These are phyloP conservation scores for Sebastes jordani DNA, from an alignment of 2,797 vertebrate genomes.

Conservation along the genomic window DNA sequence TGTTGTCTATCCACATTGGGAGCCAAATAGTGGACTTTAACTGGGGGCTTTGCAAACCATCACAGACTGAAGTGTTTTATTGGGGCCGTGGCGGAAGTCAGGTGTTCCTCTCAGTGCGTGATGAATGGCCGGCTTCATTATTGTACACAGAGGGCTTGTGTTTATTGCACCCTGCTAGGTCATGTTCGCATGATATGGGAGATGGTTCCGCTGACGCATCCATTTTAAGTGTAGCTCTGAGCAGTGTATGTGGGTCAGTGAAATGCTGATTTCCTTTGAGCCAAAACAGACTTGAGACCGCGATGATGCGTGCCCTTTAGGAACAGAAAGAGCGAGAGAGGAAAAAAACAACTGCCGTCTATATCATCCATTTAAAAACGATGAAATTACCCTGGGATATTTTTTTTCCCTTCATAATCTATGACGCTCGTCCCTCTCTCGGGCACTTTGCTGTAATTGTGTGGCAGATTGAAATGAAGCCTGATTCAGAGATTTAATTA, in stretches of 20 bases:
- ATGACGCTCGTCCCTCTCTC: constrained; percentile 46
- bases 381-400: constrained; percentile 54
- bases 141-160: constrained; percentile 19
- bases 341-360: constrained; percentile 24
- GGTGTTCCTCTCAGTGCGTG: neutral
- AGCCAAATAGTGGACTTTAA: constrained; percentile 93
- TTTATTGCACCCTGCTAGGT: constrained; percentile 20
- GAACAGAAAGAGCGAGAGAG: neutral
- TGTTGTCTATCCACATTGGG: constrained; percentile 91
- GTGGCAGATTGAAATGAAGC: constrained; percentile 69
- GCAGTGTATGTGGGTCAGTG: constrained; percentile 69
- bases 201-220: constrained; percentile 46
- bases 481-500: constrained; percentile 76
- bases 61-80: constrained; percentile 56
- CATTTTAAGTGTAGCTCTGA: constrained; percentile 59
- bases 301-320: constrained; percentile 49
- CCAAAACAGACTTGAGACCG: constrained; percentile 55
- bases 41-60: constrained; percentile 96
- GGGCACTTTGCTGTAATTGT: constrained; percentile 76
- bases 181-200: constrained; percentile 20
- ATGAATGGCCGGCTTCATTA: constrained; percentile 20
- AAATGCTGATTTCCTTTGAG: constrained; percentile 67
- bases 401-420: neutral
- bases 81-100: neutral
- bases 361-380: constrained; percentile 47